These are phyloP conservation scores for Galendromus occidentalis DNA, from an alignment of 1,140 invertebrate genomes.

Conservation along the genomic window DNA sequence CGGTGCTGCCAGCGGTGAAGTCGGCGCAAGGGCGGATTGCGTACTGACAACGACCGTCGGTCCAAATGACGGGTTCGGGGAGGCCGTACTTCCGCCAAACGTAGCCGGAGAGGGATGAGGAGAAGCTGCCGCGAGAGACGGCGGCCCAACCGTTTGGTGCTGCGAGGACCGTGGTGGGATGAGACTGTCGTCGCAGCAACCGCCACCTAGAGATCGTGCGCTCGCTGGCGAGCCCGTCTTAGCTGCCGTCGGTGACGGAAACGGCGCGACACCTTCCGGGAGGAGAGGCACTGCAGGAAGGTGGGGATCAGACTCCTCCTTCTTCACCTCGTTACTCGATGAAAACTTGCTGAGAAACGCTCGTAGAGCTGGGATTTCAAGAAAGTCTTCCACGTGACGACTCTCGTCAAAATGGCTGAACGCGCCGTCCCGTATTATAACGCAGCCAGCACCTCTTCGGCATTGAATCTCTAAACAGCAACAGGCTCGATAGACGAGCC, in stretches of 20 bases:
- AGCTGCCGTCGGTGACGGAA: conserved; percentile 19
- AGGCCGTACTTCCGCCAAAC: conserved; percentile 18
- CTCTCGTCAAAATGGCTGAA: conserved; percentile 78
- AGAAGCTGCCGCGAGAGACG: conserved; percentile 66
- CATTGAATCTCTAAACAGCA: conserved; percentile 80
- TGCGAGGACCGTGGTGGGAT: conserved; percentile 40
- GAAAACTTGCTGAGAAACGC: conserved; percentile 26
- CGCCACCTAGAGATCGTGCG: conserved; percentile 17
- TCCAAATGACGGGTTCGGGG: conserved; percentile 42
- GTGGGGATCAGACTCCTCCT: not conserved
- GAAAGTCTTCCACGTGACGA: conserved; percentile 73
- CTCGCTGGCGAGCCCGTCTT: conserved; percentile 34
- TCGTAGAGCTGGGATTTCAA: conserved; percentile 72
- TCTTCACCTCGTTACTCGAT: too few species aligned
- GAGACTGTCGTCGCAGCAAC: conserved; percentile 33
- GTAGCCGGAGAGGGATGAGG: conserved; percentile 41
- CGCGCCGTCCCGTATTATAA: conserved; percentile 75
- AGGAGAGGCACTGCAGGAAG: conserved; percentile 11
- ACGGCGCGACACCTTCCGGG: conserved; percentile 15
- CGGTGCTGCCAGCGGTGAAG: conserved; percentile 48
- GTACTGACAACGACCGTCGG: too few species aligned
- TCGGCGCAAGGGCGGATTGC: not conserved
- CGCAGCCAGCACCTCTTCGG: conserved; percentile 43
- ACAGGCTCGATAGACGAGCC: conserved; percentile 58
- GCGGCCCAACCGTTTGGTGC: conserved; percentile 53